Base-by-base conservation (phyloP, 2,888 invertebrate species). In the Tuberolachnus salignus region DNA sequence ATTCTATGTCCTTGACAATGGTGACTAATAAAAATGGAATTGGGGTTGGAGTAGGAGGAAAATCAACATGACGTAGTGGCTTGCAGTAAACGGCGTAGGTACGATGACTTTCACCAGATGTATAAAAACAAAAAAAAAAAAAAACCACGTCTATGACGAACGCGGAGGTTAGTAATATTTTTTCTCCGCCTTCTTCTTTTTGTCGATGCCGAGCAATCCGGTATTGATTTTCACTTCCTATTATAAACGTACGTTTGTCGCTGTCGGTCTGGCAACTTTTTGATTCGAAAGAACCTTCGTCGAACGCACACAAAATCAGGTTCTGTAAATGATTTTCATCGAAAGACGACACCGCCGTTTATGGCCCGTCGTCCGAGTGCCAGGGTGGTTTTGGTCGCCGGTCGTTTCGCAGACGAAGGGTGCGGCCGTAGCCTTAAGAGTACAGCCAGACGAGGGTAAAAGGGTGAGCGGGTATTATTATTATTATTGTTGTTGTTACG, bases 141-240 rank as follows among this genome's bases (percentile, higher is more conserved):
- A n/a, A 67, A 66, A 75, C 57, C 57, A 55, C 55, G 26, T 67
- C 57, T 75, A 49, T 44, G 66, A 67, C 66, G 44, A 63, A 61
- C 51, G 19, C 16, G 19, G 23, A 57, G 66, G 34, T 11, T 1
- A 46, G 57, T 46, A 23, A 57, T 42, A 21, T 57, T 67, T 64
- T 75, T 67, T 59, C 53, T 44, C 64, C 44, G 23, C 53, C 73
- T 49, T 53, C 64, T 57, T 34, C 34, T 21, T 61, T 51, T 19
- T 46, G 34, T 19, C 44, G 70, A 55, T 21, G 23, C 26, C n/a
- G 55, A 53, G 63, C 55, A 67, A 75, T 75, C 75, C 75, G 75
- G 75, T 75, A 75, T 75, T 46, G 57, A 19, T 75, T 75, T 75
- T 75, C 75, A 75, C 75, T 75, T 75, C 75, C 57, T 75, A 59